Base-by-base conservation (phyloP, 2,113 vertebrate species). In the Seriola aureovittata region DNA sequence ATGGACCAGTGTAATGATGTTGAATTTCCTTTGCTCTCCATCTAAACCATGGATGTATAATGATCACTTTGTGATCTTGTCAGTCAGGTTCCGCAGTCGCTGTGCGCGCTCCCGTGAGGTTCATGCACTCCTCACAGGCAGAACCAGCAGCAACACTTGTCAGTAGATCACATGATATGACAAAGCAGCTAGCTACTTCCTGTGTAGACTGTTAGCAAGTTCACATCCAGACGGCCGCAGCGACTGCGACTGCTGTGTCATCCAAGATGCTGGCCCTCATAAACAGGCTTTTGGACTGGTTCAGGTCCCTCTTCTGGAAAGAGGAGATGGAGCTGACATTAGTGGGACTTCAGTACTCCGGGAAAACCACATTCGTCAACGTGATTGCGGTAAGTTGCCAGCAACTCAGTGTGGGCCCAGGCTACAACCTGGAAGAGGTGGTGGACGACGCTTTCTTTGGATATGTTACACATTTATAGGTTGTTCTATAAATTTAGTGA, bases 291-390 rank as follows among this genome's bases (percentile, higher is more conserved):
- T 80, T 97, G 91, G 96, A 97, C 94, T 97, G 96, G 96, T 95
- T 97, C 90, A 91, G 95, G 86, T 94, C 96, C 44, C 93, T 97
- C 2, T 97, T 97, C 68, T 97, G 96, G 97, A 97, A 96, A 75
- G 97, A 97, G 84, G 97, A 97, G 93, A 97, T 97, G 97, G 97
- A 97, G 92, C 95, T 97, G 2, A 97, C 96, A 0, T 86, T 97
- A 76, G 96, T 97, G 58, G 96, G 96, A 76, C 96, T 97, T 65
- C 96, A 97, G 91, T 97, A 96, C 90, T 97, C 96, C 42, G 96
- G 96, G 36, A 97, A 97, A 93, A 97, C 96, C 54, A 97, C 96
- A 50, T 97, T 97, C 85, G 96, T 97, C 85, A 97, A 97, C 69
- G 96, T 97, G 80, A 96, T 97, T 71, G 96, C 96, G 25, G 94